phyloP scores from a whole-genome alignment of 1,140 invertebrate genomes.

The Pogonomyrmex barbatus region DNA sequence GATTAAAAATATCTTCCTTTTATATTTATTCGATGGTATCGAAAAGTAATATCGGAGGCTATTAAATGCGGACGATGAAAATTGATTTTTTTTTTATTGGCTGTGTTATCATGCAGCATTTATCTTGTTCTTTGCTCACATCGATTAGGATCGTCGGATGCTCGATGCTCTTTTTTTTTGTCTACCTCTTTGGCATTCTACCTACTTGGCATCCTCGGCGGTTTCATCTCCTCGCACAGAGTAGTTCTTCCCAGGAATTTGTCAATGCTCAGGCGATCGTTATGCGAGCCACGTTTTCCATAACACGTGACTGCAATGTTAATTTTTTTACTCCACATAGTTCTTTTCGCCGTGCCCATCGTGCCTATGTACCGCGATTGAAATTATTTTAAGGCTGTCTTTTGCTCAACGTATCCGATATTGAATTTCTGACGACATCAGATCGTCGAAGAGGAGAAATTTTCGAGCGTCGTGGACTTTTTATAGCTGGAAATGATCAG shows the following conservation, averaged over 20 bases:
- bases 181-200: background rate
- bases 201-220: background rate
- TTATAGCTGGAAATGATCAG: slow-evolving; percentile 18
- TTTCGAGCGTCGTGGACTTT: slow-evolving; percentile 17
- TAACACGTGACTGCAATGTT: slow-evolving; percentile 67
- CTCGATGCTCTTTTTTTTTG: slow-evolving; percentile 13
- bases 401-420: slow-evolving; percentile 12
- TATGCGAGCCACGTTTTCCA: slow-evolving; percentile 66
- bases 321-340: background rate
- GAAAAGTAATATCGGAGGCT: background rate
- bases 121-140: background rate
- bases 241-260: slow-evolving; percentile 4
- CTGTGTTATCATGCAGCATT: background rate
- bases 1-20: background rate
- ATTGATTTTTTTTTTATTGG: background rate
- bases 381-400: slow-evolving; percentile 67
- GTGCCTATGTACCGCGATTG: slow-evolving; percentile 33
- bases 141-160: background rate
- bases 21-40: background rate
- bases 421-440: slow-evolving; percentile 37
- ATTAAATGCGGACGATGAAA: background rate
- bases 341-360: background rate
- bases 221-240: background rate
- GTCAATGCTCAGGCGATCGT: slow-evolving; percentile 22
- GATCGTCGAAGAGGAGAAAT: slow-evolving; percentile 6